Percentiles rank a stretch among this genome's conserved stretches.
Conservation (phyloP, 2,113 vertebrate genomes). For the Megaleporinus macrocephalus region DNA sequence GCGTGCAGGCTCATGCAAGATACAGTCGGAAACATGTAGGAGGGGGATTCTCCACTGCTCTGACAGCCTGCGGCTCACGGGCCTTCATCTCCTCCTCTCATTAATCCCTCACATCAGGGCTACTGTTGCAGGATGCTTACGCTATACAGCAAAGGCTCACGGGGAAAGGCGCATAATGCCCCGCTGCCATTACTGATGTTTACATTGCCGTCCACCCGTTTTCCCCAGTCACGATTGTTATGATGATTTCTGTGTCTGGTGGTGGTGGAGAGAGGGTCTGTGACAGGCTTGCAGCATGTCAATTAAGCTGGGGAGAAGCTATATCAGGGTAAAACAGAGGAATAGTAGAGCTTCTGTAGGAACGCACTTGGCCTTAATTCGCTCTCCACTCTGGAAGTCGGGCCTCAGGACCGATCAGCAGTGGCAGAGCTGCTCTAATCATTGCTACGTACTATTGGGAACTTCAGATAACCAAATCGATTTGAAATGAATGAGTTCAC, state of each 20-base stretch:
- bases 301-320: conserved; percentile 51
- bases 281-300: conserved; percentile 64
- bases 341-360: background rate
- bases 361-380: background rate
- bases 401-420: background rate
- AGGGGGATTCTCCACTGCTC: background rate
- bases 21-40: conserved; percentile 1
- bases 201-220: conserved; percentile 48
- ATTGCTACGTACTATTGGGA: background rate
- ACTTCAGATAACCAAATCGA: background rate
- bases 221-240: conserved; percentile 53
- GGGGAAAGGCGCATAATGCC: background rate
- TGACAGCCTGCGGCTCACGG: background rate
- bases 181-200: conserved; percentile 58
- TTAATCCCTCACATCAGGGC: conserved; percentile 14
- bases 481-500: background rate
- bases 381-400: background rate
- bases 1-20: conserved; percentile 10
- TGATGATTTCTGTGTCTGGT: conserved; percentile 63
- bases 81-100: conserved; percentile 20
- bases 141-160: background rate
- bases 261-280: conserved; percentile 59
- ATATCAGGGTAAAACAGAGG: background rate
- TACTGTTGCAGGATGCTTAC: background rate
- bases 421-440: background rate